Conservation (phyloP, 2,113 vertebrate species). For the Gymnarchus niloticus region DNA sequence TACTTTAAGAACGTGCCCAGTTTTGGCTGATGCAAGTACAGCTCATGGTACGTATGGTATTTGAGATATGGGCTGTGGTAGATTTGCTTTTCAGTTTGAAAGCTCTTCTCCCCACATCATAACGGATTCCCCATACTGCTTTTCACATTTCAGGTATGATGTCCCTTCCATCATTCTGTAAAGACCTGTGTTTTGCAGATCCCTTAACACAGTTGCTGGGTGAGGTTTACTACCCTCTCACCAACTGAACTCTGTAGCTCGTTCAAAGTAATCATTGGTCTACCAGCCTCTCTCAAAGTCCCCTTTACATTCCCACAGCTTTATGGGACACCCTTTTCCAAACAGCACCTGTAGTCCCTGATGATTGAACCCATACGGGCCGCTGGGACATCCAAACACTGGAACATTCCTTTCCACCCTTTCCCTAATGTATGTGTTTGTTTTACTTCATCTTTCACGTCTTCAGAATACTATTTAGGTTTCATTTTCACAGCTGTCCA, state of each 20-base stretch:
- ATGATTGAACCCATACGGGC: not conserved
- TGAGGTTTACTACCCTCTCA: not conserved
- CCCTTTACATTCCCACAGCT: not conserved
- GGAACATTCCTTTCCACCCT: not conserved
- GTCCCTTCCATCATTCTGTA: not conserved
- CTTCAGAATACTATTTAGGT: not conserved
- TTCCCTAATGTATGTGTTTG: not conserved
- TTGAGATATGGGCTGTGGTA: not conserved
- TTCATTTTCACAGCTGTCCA: not conserved
- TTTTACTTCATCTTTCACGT: not conserved
- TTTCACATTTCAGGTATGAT: not conserved
- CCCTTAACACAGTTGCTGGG: not conserved
- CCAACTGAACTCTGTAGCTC: not conserved
- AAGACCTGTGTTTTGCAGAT: not conserved
- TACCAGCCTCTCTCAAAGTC: not conserved
- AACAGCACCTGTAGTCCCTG: not conserved
- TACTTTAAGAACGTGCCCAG: not conserved
- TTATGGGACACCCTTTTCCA: not conserved
- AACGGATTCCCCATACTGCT: not conserved
- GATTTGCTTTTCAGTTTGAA: not conserved
- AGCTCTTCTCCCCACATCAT: not conserved
- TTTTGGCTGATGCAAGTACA: not conserved
- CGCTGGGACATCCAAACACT: not conserved
- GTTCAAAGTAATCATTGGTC: not conserved
- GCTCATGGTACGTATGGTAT: not conserved